Evolutionary conservation across 2,113 vertebrate species (phyloP).

Genomic region (Psophia crepitans): DNA sequence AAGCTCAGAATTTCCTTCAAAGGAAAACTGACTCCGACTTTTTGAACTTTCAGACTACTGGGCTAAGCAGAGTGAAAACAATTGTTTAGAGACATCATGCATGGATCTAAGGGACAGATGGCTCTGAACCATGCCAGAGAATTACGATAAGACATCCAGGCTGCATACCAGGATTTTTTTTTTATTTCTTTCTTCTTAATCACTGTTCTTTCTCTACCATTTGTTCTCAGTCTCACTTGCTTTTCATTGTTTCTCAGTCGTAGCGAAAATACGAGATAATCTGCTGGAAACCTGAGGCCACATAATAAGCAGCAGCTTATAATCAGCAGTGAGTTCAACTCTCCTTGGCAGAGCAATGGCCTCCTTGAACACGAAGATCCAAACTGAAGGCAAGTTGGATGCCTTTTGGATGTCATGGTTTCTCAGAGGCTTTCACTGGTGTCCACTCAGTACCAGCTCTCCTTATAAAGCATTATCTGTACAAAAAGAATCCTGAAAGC

Average conservation of each 20-base stretch:
- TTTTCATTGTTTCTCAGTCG: neutral
- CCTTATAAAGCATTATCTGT: neutral
- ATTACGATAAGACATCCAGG: neutral
- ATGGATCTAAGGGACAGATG: conserved; percentile 4
- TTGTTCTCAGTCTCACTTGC: neutral
- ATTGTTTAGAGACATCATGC: neutral
- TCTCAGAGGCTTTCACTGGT: neutral
- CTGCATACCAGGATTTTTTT: neutral
- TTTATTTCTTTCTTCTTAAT: neutral
- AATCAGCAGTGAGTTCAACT: neutral
- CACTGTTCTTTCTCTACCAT: neutral
- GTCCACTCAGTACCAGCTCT: neutral
- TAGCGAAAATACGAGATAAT: neutral
- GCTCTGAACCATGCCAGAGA: neutral
- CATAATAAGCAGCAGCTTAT: neutral
- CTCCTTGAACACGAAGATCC: neutral
- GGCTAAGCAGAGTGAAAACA: conserved; percentile 10
- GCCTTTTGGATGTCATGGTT: neutral
- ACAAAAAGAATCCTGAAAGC: neutral
- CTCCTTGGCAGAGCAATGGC: neutral
- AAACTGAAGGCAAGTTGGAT: neutral
- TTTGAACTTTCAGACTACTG: conserved; percentile 19
- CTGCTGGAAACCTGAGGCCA: neutral
- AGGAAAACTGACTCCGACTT: neutral
- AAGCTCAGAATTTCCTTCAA: neutral